Evolutionary conservation across 2,797 vertebrate genomes (phyloP), one percentile per base, ranked within the genome.

Genomic region (Cryptoblepharus egeriae): DNA sequence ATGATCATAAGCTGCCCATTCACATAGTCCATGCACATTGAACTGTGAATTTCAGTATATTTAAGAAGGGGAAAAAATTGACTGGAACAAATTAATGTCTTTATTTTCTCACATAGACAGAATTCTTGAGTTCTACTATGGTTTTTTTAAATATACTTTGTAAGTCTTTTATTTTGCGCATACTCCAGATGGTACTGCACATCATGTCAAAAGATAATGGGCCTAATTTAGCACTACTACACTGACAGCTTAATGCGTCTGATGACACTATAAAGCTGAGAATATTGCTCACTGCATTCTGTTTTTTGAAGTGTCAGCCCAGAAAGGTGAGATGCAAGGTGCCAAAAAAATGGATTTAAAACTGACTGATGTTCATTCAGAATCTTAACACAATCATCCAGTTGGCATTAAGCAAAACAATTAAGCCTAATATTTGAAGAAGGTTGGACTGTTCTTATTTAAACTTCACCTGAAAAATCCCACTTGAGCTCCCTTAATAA

Each of bases 151-250:
- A 58, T 63, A 57, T 42, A 18, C 20, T 78, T 78, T 57, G 32
- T 58, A 55, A 55, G 72, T 72, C 45, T 72, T 72, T 77, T 73
- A 83, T 83, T 83, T 16, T 78, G 45, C 28, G 78, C 58, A 64
- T 67, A 45, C 45, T 83, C 75, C 81, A 78, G 75, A 83, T 73
- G 81, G 75, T 65, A 72, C 45, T 26, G 28, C 49, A 72, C 75
- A 77, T 77, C 75, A 72, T 65, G 81, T 78, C 81, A 78, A 83
- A 83, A 83, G 75, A 78, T 78, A 83, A 78, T 78, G 58, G 69
- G 49, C 45, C 73, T 78, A 57, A 83, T 83, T 83, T 78, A 78
- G 60, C 45, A 78, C n/a, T 20, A 28, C 70, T 72, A 28, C 70
- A 73, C 42, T 78, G 69, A 83, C 75, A 83, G 82, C 60, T 72